phyloP scores from a whole-genome alignment of 2,113 vertebrate species.

The Thunnus thynnus region DNA sequence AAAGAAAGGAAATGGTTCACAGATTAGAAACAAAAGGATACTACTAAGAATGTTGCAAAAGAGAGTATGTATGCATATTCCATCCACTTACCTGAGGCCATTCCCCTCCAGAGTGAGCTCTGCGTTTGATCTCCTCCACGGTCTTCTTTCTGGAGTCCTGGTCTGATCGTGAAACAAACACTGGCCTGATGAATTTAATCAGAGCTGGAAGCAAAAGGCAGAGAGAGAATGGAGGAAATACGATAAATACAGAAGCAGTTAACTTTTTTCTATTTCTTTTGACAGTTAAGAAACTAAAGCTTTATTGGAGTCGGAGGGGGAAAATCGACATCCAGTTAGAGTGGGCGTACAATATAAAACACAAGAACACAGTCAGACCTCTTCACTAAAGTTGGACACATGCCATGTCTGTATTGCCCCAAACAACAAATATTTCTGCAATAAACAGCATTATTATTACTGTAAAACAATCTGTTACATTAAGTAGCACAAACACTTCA shows the following conservation, averaged over 20 bases:
- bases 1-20: slow-evolving; percentile 50
- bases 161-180: slow-evolving; percentile 96
- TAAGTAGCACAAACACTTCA: slow-evolving; percentile 3
- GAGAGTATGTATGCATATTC: neutral
- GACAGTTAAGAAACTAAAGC: neutral
- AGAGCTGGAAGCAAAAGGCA: slow-evolving; percentile 85
- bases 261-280: neutral
- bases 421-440: neutral
- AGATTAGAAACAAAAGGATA: neutral
- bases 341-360: neutral
- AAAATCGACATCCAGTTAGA: neutral
- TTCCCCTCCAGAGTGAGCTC: slow-evolving; percentile 91
- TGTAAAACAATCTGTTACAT: neutral
- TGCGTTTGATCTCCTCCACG: slow-evolving; percentile 94
- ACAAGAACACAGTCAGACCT: neutral
- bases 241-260: neutral
- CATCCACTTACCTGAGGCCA: slow-evolving; percentile 93
- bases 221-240: neutral
- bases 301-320: neutral
- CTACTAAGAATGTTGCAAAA: neutral
- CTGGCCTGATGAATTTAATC: slow-evolving; percentile 95
- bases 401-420: neutral
- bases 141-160: slow-evolving; percentile 96
- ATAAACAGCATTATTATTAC: neutral
- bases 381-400: neutral